phyloP scores from a whole-genome alignment of 2,888 invertebrate species.

The Silvanus unidentatus region DNA sequence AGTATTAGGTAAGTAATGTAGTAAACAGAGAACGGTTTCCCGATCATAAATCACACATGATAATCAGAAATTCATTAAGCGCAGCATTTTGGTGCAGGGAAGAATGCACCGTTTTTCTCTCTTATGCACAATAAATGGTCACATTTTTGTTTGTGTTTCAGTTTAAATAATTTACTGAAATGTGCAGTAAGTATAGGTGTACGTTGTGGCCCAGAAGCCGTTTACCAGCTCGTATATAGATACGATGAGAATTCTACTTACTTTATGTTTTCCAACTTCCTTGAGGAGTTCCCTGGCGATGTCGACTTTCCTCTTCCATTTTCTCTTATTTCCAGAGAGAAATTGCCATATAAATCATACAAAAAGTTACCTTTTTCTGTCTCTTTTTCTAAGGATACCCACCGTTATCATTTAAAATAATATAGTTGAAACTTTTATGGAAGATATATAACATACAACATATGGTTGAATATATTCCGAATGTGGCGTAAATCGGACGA shows the following conservation, averaged over 20 bases:
- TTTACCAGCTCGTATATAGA: neutral
- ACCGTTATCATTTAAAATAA: slow-evolving; percentile 1
- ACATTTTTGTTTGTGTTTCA: neutral
- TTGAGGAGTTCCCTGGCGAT: neutral
- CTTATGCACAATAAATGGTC: too few relatives aligned
- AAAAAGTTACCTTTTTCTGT: slow-evolving; percentile 1
- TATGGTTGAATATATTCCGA: too few relatives aligned
- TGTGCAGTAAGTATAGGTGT: too few relatives aligned
- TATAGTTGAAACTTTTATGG: neutral
- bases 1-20: too few relatives aligned
- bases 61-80: too few relatives aligned
- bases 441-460: too few relatives aligned
- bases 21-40: too few relatives aligned
- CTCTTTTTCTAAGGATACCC: neutral
- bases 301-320: neutral
- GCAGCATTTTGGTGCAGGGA: too few relatives aligned
- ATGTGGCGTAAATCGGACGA: too few relatives aligned
- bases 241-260: slow-evolving; percentile 1
- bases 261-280: slow-evolving; percentile 1
- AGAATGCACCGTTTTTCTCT: too few relatives aligned
- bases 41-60: too few relatives aligned
- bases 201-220: too few relatives aligned
- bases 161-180: neutral
- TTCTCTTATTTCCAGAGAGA: neutral
- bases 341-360: slow-evolving; percentile 1